These are phyloP conservation scores for Muraenolepis orangiensis DNA, from an alignment of 2,797 vertebrate genomes.

Conservation along the genomic window DNA sequence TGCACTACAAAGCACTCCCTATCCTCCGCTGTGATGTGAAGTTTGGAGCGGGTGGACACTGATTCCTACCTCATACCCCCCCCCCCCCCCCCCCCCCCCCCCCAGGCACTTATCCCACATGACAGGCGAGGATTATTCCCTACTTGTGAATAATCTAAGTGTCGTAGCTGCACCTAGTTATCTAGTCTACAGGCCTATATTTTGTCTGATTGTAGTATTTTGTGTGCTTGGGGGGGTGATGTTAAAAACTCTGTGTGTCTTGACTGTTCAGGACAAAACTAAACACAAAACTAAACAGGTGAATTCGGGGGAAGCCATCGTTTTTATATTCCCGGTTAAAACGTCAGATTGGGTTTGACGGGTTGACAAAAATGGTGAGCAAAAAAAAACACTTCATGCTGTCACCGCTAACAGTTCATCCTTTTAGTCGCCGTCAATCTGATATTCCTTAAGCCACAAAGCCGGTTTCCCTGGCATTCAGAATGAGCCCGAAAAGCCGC, in stretches of 20 bases:
- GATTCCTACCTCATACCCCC: neutral
- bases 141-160: neutral
- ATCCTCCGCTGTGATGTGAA: constrained; percentile 64
- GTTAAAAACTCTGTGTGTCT: too few relatives aligned
- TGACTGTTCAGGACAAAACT: neutral
- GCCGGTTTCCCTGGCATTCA: constrained; percentile 23
- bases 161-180: neutral
- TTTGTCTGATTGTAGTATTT: neutral
- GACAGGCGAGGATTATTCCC: neutral
- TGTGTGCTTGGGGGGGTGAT: too few relatives aligned
- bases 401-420: neutral
- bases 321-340: neutral
- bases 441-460: constrained; percentile 24
- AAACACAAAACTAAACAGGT: neutral
- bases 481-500: constrained; percentile 51
- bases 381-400: neutral
- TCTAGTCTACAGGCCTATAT: neutral
- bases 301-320: neutral
- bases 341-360: too few relatives aligned
- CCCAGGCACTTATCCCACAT: neutral
- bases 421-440: constrained; percentile 35
- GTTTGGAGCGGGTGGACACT: neutral
- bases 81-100: constrained; percentile 21
- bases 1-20: constrained; percentile 64
- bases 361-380: too few relatives aligned